Conservation (phyloP, 2,888 invertebrate genomes). For the Brachyopa scutellaris region DNA sequence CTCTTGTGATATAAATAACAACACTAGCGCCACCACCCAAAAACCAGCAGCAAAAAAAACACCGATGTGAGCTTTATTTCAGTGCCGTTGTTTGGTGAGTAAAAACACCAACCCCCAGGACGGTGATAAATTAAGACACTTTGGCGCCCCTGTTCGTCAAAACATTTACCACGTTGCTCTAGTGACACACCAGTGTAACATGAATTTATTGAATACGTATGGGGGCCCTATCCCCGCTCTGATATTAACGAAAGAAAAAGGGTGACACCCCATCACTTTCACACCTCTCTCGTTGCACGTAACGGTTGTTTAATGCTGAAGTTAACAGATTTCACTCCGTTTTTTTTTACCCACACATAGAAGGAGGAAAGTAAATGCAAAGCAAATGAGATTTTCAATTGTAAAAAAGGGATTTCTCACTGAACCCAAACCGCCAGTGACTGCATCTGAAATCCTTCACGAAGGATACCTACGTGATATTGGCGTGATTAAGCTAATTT, state of each 20-base stretch:
- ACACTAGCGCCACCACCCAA: conserved; percentile 22
- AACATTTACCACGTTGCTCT: conserved; percentile 17
- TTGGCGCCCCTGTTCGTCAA: conserved; percentile 51
- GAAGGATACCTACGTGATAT: conserved; percentile 26
- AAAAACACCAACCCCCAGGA: conserved; percentile 27
- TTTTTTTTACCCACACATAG: background rate
- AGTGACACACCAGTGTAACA: conserved; percentile 35
- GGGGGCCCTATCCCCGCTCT: background rate
- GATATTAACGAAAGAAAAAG: background rate
- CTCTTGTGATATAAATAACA: conserved; percentile 3
- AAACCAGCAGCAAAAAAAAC: too few species aligned
- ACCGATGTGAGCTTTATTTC: too few species aligned
- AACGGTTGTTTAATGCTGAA: background rate
- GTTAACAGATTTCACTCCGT: conserved; percentile 10
- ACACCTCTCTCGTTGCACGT: background rate
- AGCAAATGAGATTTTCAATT: conserved; percentile 8
- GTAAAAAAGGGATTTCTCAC: background rate
- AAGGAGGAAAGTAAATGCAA: conserved; percentile 1
- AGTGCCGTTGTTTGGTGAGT: conserved; percentile 17
- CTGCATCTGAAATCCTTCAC: conserved; percentile 22
- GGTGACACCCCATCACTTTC: background rate
- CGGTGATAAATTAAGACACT: conserved; percentile 58
- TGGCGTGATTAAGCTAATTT: conserved; percentile 54
- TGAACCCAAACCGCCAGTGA: conserved; percentile 1
- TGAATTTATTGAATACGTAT: conserved; percentile 61